Evolutionary conservation across 2,797 vertebrate species (phyloP).

Genomic region (Limosa lapponica): DNA sequence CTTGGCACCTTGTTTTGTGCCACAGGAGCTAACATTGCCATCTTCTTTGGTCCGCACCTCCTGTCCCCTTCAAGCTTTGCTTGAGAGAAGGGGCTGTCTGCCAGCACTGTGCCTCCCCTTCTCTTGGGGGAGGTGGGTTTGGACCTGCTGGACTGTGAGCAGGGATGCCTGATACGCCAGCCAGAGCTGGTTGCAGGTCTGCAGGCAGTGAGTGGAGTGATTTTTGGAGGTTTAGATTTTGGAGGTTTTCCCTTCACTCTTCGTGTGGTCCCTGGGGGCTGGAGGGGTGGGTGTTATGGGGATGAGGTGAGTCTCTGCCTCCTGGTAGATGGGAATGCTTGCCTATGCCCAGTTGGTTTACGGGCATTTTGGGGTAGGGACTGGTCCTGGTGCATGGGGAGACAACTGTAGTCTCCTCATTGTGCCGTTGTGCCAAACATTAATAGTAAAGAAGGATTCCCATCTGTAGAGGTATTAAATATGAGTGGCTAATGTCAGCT

Average conservation of each 20-base stretch:
- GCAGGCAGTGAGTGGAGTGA: neutral
- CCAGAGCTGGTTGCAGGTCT: fast-evolving
- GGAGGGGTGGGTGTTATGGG: neutral
- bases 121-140: fast-evolving
- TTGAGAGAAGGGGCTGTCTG: fast-evolving
- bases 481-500: neutral
- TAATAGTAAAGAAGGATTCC: neutral
- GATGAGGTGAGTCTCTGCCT: neutral
- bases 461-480: neutral
- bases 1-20: neutral
- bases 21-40: fast-evolving
- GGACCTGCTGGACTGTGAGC: neutral
- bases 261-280: neutral
- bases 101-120: neutral
- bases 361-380: neutral
- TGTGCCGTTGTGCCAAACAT: fast-evolving
- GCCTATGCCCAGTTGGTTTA: neutral
- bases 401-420: neutral
- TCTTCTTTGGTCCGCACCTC: neutral
- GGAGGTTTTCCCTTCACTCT: neutral
- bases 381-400: neutral
- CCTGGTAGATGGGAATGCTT: neutral
- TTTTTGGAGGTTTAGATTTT: neutral
- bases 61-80: neutral
- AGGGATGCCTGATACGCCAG: neutral